A percentile compares a stretch with the other conserved stretches of the same genome.
Conservation (phyloP, 1,140 invertebrate species). For the Apis mellifera region Amel_HAv3.1 CM009931.2:15582001-15582500, state of each 20-base stretch:
- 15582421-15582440: slow-evolving; percentile 66
- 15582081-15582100: no score
- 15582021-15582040: rapidly evolving
- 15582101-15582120: no score
- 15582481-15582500: slow-evolving; percentile 77
- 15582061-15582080: no score
- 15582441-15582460: slow-evolving; percentile 78
- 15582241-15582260: slow-evolving; percentile 74
- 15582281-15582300: background rate
- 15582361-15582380: slow-evolving; percentile 12
- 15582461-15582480: slow-evolving; percentile 75
- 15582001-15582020: slow-evolving; percentile 10
- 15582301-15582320: slow-evolving; percentile 39
- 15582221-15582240: slow-evolving; percentile 71
- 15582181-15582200: slow-evolving; percentile 59
- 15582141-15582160: no score
- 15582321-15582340: slow-evolving; percentile 1
- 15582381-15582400: background rate
- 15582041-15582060: background rate
- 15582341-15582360: slow-evolving; percentile 25
- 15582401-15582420: background rate
- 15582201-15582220: slow-evolving; percentile 45
- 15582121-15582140: no score
- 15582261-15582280: slow-evolving; percentile 18
- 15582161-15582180: no score